Evolutionary conservation across 2,113 vertebrate genomes (phyloP).

Genomic region (Lynx canadensis): DNA sequence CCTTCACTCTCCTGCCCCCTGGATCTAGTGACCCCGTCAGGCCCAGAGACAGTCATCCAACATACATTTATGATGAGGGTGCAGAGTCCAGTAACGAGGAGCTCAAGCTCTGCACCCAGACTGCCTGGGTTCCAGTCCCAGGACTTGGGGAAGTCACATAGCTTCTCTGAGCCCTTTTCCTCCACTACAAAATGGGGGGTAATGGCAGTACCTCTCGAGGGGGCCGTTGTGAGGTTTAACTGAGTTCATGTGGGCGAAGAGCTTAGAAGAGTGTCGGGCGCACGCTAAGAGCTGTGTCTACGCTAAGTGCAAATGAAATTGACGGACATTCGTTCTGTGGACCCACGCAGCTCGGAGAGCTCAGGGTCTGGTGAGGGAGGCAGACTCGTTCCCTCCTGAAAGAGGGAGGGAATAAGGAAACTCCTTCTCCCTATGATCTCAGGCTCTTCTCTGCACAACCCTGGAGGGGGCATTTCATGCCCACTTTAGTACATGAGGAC

Average conservation of each 20-base stretch:
- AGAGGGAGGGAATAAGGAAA: background rate
- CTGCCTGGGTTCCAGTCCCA: background rate
- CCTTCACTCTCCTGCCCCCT: background rate
- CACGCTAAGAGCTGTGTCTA: background rate
- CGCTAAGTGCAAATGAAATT: background rate
- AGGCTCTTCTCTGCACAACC: background rate
- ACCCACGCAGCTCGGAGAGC: fast-evolving
- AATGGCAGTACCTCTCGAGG: background rate
- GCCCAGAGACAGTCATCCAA: background rate
- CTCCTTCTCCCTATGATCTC: background rate
- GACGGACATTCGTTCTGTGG: background rate
- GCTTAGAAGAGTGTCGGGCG: background rate
- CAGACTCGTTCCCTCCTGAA: fast-evolving
- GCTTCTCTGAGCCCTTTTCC: background rate
- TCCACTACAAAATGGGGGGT: background rate
- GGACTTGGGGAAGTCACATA: background rate
- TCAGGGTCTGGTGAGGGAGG: background rate
- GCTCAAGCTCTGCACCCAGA: background rate
- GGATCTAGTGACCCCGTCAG: background rate
- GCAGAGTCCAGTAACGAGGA: background rate
- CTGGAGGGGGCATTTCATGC: background rate
- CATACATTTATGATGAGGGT: background rate
- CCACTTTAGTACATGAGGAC: background rate
- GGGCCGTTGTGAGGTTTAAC: background rate
- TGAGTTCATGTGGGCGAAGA: background rate